Evolutionary conservation across 1,140 invertebrate species (phyloP).

Genomic region (Brachionus manjavacas): DNA sequence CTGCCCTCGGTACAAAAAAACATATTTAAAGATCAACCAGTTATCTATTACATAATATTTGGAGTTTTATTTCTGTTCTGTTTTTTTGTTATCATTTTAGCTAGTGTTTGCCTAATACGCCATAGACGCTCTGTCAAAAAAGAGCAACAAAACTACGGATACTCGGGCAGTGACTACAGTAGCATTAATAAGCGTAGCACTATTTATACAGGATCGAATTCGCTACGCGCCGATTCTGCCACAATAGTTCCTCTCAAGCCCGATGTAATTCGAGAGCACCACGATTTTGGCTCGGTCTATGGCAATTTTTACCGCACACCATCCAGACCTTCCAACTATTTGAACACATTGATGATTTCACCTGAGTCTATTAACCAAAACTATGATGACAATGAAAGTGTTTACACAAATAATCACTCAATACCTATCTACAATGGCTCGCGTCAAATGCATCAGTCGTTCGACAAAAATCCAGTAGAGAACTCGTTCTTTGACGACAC

Average conservation of each 20-base stretch:
- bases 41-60: conserved; percentile 17
- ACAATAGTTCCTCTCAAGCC: neutral
- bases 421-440: neutral
- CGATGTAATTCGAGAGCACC: conserved; percentile 18
- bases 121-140: neutral
- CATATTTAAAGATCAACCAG: neutral
- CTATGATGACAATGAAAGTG: conserved; percentile 14
- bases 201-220: conserved; percentile 18
- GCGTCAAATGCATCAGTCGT: neutral
- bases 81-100: conserved; percentile 25
- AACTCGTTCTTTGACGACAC: neutral
- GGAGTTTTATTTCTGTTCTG: conserved; percentile 1
- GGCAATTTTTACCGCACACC: conserved; percentile 3
- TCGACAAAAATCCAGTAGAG: neutral
- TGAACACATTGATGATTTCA: conserved; percentile 22
- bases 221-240: neutral
- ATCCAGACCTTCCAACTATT: conserved; percentile 12
- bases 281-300: neutral
- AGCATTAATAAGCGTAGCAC: conserved; percentile 36
- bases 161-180: conserved; percentile 30
- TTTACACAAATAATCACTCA: conserved; percentile 22
- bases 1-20: neutral
- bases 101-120: neutral
- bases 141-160: neutral
- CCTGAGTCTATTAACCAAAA: conserved; percentile 12